These are phyloP conservation scores for Lycocorax pyrrhopterus DNA, from an alignment of 2,113 vertebrate species.

Conservation along the genomic window DNA sequence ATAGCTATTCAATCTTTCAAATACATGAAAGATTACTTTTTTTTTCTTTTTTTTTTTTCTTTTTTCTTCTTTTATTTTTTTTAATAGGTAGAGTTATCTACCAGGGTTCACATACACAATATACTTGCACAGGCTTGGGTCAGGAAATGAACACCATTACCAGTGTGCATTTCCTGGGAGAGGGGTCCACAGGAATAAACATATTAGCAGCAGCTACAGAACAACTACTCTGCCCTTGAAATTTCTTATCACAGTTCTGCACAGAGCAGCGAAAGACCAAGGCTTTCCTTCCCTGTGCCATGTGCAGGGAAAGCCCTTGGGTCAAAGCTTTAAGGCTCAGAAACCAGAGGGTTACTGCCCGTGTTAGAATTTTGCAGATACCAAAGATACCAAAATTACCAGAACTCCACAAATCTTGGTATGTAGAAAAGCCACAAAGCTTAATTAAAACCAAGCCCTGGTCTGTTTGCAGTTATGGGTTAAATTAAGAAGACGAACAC, in stretches of 20 bases:
- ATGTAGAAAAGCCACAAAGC: neutral
- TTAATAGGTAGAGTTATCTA: neutral
- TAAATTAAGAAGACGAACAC: neutral
- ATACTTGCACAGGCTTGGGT: neutral
- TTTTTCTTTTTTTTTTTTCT: accelerated
- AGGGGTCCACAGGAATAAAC: neutral
- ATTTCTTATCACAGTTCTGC: neutral
- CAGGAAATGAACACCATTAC: neutral
- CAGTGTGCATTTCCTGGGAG: neutral
- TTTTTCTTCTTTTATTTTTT: neutral
- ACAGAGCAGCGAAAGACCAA: neutral
- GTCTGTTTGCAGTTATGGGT: neutral
- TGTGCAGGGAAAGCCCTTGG: neutral
- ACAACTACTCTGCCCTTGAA: neutral
- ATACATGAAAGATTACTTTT: neutral
- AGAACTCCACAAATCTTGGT: neutral
- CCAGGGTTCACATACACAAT: neutral
- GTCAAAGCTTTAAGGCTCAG: neutral
- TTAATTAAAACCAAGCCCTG: neutral
- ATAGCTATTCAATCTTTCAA: constrained; percentile 37
- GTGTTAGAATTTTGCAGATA: neutral
- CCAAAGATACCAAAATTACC: neutral
- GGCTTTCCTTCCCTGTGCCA: neutral
- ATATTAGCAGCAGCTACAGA: neutral
- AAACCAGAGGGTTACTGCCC: neutral